These are phyloP conservation scores for Drosophila pallidifrons DNA, from an alignment of 1,140 invertebrate species.

Conservation along the genomic window DNA sequence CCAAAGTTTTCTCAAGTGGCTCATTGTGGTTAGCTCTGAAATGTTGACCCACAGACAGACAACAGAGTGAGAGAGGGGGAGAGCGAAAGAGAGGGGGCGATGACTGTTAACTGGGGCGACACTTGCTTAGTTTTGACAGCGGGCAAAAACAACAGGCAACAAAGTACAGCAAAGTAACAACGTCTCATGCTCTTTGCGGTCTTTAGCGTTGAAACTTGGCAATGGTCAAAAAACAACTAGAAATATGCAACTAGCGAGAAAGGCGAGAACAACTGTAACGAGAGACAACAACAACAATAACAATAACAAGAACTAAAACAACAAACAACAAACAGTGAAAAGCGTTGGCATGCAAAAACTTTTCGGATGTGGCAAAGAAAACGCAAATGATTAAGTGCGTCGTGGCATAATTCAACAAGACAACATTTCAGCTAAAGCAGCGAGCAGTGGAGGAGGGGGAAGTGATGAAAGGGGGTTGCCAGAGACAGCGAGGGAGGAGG, in stretches of 20 bases:
- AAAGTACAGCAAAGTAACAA: not conserved
- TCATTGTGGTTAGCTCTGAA: slow-evolving; percentile 75
- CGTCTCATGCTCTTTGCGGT: slow-evolving; percentile 62
- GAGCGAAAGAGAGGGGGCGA: slow-evolving; percentile 8
- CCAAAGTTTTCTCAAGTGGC: slow-evolving; percentile 77
- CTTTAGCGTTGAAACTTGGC: slow-evolving; percentile 52
- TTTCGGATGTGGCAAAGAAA: slow-evolving; percentile 72
- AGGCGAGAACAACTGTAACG: slow-evolving; percentile 20
- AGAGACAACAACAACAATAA: slow-evolving; percentile 21
- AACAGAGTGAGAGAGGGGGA: not conserved
- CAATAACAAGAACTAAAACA: slow-evolving; percentile 30
- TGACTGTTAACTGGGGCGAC: slow-evolving; percentile 57
- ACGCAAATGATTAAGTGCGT: slow-evolving; percentile 81
- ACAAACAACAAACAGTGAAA: slow-evolving; percentile 48
- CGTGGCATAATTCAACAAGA: slow-evolving; percentile 75
- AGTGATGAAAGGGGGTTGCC: slow-evolving; percentile 9
- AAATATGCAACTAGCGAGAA: slow-evolving; percentile 31
- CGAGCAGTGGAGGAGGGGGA: not conserved
- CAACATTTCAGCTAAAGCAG: slow-evolving; percentile 56
- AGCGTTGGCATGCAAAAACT: slow-evolving; percentile 72
- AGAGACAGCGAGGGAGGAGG: slow-evolving; percentile 13
- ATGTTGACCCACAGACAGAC: slow-evolving; percentile 71
- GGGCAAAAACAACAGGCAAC: slow-evolving; percentile 36
- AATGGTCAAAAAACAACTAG: slow-evolving; percentile 32
- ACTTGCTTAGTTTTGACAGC: slow-evolving; percentile 71